These are phyloP conservation scores for Notamacropus eugenii DNA, from an alignment of 2,797 vertebrate species.

Conservation along the genomic window DNA sequence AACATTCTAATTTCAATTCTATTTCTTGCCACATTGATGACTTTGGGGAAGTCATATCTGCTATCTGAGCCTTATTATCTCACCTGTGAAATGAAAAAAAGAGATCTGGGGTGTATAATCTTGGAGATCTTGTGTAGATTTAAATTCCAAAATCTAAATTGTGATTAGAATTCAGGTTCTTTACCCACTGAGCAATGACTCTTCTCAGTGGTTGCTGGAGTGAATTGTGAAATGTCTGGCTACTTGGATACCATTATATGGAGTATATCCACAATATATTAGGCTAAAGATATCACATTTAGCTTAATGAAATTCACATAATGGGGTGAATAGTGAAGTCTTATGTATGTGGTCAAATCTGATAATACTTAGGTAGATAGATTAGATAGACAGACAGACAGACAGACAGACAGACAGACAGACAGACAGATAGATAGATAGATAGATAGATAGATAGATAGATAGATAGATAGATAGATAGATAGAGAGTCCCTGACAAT, in stretches of 20 bases:
- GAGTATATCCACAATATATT: background rate
- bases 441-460: no score
- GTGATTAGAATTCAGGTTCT: background rate
- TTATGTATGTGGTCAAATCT: background rate
- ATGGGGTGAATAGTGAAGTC: background rate
- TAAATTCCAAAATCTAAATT: background rate
- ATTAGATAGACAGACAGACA: background rate
- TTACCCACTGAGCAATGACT: background rate
- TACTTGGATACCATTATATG: background rate
- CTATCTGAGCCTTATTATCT: background rate
- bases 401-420: no score
- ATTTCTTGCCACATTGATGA: background rate
- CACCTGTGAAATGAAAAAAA: background rate
- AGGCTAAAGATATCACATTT: background rate
- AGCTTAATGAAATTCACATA: background rate
- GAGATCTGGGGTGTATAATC: background rate
- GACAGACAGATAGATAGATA: background rate
- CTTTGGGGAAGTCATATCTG: conserved; percentile 6
- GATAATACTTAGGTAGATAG: background rate
- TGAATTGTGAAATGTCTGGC: background rate
- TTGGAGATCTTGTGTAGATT: background rate
- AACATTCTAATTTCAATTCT: background rate
- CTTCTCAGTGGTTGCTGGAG: background rate
- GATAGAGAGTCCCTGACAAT: background rate
- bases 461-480: background rate